These are phyloP conservation scores for Meandrina meandrites DNA, from an alignment of 92 coral and sea anemone genomes.

Conservation along the genomic window DNA sequence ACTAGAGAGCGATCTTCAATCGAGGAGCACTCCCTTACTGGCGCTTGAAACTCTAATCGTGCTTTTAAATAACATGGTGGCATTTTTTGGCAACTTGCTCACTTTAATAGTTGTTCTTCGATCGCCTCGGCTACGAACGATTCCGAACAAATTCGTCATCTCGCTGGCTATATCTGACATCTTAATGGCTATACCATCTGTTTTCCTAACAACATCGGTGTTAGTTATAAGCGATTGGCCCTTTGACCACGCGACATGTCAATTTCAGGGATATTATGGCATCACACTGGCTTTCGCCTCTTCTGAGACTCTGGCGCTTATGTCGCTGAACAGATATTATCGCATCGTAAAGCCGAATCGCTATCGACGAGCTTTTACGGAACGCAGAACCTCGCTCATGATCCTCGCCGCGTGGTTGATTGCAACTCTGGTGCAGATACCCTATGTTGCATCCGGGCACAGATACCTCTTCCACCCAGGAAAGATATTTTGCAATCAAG, in stretches of 20 bases:
- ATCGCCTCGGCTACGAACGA: slow-evolving; percentile 27
- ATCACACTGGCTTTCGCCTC: slow-evolving; percentile 33
- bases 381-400: background rate
- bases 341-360: slow-evolving; percentile 35
- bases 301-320: slow-evolving; percentile 24
- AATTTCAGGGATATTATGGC: slow-evolving; percentile 45
- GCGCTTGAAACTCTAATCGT: slow-evolving; percentile 25
- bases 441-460: slow-evolving; percentile 34
- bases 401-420: slow-evolving; percentile 37
- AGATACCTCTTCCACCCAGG: slow-evolving; percentile 40
- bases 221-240: slow-evolving; percentile 33
- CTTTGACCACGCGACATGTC: slow-evolving; percentile 25
- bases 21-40: background rate
- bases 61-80: slow-evolving; percentile 25
- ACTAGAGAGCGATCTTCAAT: slow-evolving; percentile 3
- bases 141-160: slow-evolving; percentile 37
- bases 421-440: slow-evolving; percentile 24
- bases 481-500: slow-evolving; percentile 36
- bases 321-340: slow-evolving; percentile 39
- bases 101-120: slow-evolving; percentile 22
- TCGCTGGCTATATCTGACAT: slow-evolving; percentile 42
- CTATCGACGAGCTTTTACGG: slow-evolving; percentile 22
- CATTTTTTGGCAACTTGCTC: slow-evolving; percentile 37
- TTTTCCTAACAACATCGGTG: background rate
- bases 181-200: slow-evolving; percentile 33